Evolutionary conservation across 92 coral and sea anemone species (phyloP), one percentile per base, ranked within the genome.

Genomic region (Porites divaricata): DNA sequence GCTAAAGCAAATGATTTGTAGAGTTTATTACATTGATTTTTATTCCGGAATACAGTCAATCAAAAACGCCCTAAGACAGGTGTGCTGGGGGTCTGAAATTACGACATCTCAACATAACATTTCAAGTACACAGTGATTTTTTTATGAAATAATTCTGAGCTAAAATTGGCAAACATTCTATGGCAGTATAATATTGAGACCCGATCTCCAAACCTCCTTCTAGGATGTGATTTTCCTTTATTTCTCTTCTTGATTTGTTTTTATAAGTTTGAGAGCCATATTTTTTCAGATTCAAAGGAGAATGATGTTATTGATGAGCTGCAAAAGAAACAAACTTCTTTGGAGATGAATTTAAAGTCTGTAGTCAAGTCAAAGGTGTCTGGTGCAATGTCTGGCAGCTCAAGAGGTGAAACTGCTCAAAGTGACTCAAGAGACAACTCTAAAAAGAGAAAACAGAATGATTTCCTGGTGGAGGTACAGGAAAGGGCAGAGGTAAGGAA

Each of bases 401-500:
- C 20, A 22, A 35, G 65, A 71, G 70, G 53, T 48, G 19, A 81
- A 48, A 69, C 86, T 5, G 71, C 69, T 19, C 59, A 79, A 66
- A 25, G 57, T 76, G 81, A 75, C 66, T 54, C 69, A 20, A 88
- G 67, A 11, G 93, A 75, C 20, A 70, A 71, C 12, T 59, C 81
- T 22, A 82, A 85, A 26, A 97, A 97, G 68, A 84, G 93, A 45
- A 93, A 97, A 82, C 98, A 97, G 75, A 91, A 97, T 26, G 75
- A 83, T 9, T 90, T 95, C 69, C 78, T 95, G 8, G 94, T 87
- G 65, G 99, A 97, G 79, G 87, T 97, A 20, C 98, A 90, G 24
- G 95, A 97, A 67, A 93, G 92, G 59, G 99, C 99, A 14, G 97
- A 97, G 99, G 99, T 96, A 82, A 26, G 77, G 67, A 28, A 11